phyloP scores from a whole-genome alignment of 2,797 vertebrate species.

The Hoplostethus mediterraneus region DNA sequence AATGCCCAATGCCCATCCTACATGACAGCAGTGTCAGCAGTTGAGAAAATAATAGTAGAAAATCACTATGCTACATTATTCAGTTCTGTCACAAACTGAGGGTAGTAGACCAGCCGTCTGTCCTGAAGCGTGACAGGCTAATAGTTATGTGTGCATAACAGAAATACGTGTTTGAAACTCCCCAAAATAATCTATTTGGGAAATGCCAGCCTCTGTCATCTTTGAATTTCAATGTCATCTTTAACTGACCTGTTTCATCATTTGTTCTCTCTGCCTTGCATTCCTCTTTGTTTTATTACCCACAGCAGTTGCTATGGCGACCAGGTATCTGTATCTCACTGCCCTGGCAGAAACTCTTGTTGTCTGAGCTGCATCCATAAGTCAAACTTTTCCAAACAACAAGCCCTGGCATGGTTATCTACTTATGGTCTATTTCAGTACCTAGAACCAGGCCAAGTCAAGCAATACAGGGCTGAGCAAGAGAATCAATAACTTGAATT shows the following conservation, averaged over 20 bases:
- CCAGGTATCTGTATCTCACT: slow-evolving; percentile 37
- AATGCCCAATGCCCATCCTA: too few species aligned
- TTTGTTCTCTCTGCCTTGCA: slow-evolving; percentile 22
- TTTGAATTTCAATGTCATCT: slow-evolving; percentile 47
- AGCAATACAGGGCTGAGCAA: background rate
- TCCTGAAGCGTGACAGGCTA: slow-evolving; percentile 10
- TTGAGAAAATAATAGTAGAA: slow-evolving; percentile 4
- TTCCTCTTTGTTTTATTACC: slow-evolving; percentile 28
- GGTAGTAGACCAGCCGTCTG: background rate
- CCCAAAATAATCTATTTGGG: slow-evolving; percentile 4
- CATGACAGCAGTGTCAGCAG: background rate
- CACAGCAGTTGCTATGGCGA: slow-evolving; percentile 56
- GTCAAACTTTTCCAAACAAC: slow-evolving; percentile 34
- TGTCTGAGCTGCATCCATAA: slow-evolving; percentile 38
- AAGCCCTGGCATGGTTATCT: background rate
- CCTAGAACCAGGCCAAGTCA: slow-evolving; percentile 3
- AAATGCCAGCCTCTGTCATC: background rate
- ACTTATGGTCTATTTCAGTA: slow-evolving; percentile 6
- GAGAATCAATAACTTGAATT: background rate
- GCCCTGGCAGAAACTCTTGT: slow-evolving; percentile 45
- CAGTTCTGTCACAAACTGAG: background rate
- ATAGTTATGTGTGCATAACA: background rate
- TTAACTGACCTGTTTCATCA: slow-evolving; percentile 42
- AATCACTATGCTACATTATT: background rate
- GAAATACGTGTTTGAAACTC: background rate